A percentile compares a stretch with the other conserved stretches of the same genome.
phyloP scores from a whole-genome alignment of 2,113 vertebrate genomes.

The Antechinus stuartii region DNA sequence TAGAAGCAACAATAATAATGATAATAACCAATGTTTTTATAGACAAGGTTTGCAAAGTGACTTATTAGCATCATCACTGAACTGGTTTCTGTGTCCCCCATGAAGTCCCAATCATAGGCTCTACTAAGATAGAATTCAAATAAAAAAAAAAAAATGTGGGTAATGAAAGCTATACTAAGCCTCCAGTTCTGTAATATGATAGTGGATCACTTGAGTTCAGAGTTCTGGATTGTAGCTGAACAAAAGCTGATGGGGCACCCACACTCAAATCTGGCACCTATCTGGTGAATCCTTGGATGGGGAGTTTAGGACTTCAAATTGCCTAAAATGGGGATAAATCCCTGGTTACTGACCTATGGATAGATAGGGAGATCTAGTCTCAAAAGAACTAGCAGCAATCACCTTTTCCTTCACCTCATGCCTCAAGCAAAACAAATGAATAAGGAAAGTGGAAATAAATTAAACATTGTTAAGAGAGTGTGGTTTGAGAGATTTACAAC shows the following conservation, averaged over 20 bases:
- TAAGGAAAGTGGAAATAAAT: not conserved
- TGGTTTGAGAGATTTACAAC: not conserved
- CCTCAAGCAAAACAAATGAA: not conserved
- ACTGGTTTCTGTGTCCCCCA: conserved; percentile 35
- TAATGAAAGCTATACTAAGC: conserved; percentile 18
- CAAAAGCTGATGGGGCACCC: not conserved
- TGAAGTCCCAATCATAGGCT: conserved; percentile 19
- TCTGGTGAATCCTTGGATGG: not conserved
- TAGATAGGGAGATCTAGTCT: not conserved
- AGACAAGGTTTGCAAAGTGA: not conserved
- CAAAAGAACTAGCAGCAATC: not conserved
- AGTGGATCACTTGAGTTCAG: not conserved
- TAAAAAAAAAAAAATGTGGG: conserved; percentile 49
- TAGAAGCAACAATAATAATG: not conserved
- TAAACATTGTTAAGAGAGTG: not conserved
- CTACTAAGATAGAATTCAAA: conserved; percentile 21
- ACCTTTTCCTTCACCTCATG: too few species aligned
- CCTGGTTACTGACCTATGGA: not conserved
- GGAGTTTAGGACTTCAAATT: not conserved
- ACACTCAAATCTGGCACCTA: too few species aligned
- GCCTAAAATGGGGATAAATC: not conserved
- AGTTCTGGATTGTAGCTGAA: not conserved
- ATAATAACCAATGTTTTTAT: not conserved
- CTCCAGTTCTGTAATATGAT: not conserved
- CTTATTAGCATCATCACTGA: not conserved